Base-by-base conservation (phyloP, 2,113 vertebrate genomes). In the Microcebus murinus region DNA sequence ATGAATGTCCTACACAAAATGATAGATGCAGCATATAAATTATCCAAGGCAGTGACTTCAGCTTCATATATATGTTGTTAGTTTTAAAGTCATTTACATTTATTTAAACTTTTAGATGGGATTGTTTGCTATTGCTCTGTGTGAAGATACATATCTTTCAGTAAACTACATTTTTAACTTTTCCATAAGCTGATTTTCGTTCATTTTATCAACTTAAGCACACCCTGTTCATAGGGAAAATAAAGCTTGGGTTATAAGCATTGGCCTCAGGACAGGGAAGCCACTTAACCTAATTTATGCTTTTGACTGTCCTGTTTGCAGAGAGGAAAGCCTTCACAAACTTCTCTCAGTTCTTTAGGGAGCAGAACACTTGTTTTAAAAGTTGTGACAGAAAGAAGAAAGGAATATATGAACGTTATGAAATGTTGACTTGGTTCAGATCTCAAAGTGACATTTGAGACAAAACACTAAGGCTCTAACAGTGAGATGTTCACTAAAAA, bases 151-250 rank as follows among this genome's bases (percentile, higher is more conserved):
- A 39, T 94, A 94, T 83, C 82, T 97, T 95, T 87, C 18, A 87
- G 95, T 96, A 95, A 96, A 97, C 83, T 67, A 89, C 91, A 94
- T 96, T 97, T 98, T 94, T 97, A 96, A 91, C 89, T 97, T 98
- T 97, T 95, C 79, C 93, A 85, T 95, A 92, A 96, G 86, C 86
- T 94, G 87, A 94, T 97, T 97, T 92, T 88, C 76, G 63, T 79
- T 97, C 52, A 39, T 91, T 96, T 94, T 91, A 89, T 87, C 76
- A 96, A 93, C 34, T 39, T 81, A 17, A 97, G 90, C 96, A 97
- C 91, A 98, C 94, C 85, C 91, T 90, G 15, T n/a, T 94, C 55
- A 2, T 50, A 10, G 94, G 97, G 96, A 98, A 94, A 80, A 92
- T 88, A 88, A 97, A 84, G 79, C 96, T 95, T 97, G 95, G 65